phyloP scores from a whole-genome alignment of 2,888 invertebrate species.

The Macrosiphum euphorbiae region DNA sequence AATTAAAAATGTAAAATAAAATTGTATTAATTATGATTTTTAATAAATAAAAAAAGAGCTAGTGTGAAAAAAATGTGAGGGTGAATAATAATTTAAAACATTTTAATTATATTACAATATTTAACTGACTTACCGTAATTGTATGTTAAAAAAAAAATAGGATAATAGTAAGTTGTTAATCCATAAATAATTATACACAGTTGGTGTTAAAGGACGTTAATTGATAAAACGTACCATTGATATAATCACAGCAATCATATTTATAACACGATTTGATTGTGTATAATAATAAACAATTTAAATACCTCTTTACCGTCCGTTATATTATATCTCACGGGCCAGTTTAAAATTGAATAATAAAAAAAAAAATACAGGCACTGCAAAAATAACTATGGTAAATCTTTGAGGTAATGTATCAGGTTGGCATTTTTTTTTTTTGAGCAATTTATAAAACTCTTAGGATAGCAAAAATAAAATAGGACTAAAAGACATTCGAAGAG shows the following conservation, averaged over 20 bases:
- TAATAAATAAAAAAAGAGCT: neutral
- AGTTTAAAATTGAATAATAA: neutral
- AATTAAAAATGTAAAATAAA: neutral
- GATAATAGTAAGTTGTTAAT: neutral
- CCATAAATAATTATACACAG: neutral
- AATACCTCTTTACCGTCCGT: neutral
- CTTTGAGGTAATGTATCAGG: neutral
- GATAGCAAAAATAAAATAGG: neutral
- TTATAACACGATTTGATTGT: neutral
- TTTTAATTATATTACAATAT: neutral
- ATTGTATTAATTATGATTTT: neutral
- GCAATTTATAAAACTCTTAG: neutral
- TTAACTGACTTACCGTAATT: neutral
- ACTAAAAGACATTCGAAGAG: too few relatives aligned
- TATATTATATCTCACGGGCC: neutral
- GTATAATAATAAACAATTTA: neutral
- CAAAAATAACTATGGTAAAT: neutral
- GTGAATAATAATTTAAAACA: neutral
- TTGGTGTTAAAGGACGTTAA: neutral
- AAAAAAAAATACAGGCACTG: neutral
- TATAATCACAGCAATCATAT: neutral
- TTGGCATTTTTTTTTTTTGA: neutral
- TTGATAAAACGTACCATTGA: neutral
- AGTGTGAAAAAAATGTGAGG: neutral
- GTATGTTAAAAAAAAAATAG: neutral